These are phyloP conservation scores for Leucopsar rothschildi DNA, from an alignment of 2,113 vertebrate genomes.

Conservation along the genomic window DNA sequence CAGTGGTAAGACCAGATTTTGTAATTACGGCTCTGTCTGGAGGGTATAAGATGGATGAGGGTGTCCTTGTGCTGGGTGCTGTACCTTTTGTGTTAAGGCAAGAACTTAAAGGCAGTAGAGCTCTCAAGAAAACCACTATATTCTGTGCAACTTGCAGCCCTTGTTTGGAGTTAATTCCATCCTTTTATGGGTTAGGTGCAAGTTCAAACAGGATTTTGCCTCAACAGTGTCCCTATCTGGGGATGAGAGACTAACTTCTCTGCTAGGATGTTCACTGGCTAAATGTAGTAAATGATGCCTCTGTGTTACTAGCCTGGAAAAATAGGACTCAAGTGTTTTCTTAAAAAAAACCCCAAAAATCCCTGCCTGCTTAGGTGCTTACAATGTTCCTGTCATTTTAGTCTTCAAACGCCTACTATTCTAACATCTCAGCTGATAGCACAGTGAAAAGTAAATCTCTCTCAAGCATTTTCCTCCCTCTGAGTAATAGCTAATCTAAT, in stretches of 20 bases:
- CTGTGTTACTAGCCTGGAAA: neutral
- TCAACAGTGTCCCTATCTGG: neutral
- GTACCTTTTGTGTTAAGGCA: neutral
- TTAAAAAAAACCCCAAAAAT: neutral
- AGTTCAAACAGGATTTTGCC: neutral
- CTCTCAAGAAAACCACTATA: neutral
- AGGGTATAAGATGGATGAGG: neutral
- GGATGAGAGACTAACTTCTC: neutral
- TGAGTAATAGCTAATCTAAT: constrained; percentile 57
- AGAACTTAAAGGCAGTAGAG: neutral
- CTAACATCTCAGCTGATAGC: constrained; percentile 39
- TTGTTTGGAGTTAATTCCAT: neutral
- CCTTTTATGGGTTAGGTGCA: neutral
- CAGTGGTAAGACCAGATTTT: neutral
- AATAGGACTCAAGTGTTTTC: neutral
- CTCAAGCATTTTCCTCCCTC: constrained; percentile 40
- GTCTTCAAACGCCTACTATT: constrained; percentile 50
- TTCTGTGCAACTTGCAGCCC: neutral
- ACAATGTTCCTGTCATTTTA: constrained; percentile 51
- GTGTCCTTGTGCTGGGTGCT: neutral
- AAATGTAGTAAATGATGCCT: neutral
- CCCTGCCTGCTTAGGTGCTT: neutral
- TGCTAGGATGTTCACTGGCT: neutral
- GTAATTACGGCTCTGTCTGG: neutral
- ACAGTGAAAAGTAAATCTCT: constrained; percentile 37